phyloP scores from a whole-genome alignment of 2,888 invertebrate genomes.

The Apamea monoglypha region DNA sequence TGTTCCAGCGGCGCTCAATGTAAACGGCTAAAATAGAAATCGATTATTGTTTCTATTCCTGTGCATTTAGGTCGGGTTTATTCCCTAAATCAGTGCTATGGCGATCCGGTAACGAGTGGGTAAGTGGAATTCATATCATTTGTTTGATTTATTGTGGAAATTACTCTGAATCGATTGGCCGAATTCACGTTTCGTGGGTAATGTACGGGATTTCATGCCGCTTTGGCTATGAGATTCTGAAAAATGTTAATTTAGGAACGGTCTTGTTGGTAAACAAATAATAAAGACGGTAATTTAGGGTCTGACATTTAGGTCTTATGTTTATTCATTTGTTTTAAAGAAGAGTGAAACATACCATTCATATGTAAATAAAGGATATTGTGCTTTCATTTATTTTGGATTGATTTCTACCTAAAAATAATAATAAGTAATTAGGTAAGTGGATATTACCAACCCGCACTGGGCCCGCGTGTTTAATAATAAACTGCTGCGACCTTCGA shows the following conservation, averaged over 20 bases:
- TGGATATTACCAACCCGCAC: too few species aligned
- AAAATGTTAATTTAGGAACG: constrained; percentile 40
- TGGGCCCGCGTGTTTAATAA: neutral
- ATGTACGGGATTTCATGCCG: constrained; percentile 13
- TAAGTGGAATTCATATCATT: constrained; percentile 46
- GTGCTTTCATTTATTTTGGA: neutral
- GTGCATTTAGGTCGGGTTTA: constrained; percentile 76
- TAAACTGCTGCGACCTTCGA: constrained; percentile 14
- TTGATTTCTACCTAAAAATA: neutral
- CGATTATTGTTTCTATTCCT: constrained; percentile 82
- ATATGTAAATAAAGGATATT: too few species aligned
- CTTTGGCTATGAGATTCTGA: neutral
- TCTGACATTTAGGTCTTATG: neutral
- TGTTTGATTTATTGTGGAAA: constrained; percentile 1
- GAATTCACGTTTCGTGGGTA: constrained; percentile 15
- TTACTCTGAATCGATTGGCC: neutral
- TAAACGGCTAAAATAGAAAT: constrained; percentile 83
- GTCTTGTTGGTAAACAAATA: constrained; percentile 52
- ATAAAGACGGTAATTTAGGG: neutral
- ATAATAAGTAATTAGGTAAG: too few species aligned
- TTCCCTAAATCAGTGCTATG: constrained; percentile 54
- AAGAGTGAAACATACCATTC: neutral
- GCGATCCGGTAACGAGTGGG: constrained; percentile 52
- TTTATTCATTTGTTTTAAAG: neutral
- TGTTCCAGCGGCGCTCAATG: constrained; percentile 73